These are phyloP conservation scores for Phylloscopus trochiloides DNA, from an alignment of 2,113 vertebrate genomes.

Conservation along the genomic window DNA sequence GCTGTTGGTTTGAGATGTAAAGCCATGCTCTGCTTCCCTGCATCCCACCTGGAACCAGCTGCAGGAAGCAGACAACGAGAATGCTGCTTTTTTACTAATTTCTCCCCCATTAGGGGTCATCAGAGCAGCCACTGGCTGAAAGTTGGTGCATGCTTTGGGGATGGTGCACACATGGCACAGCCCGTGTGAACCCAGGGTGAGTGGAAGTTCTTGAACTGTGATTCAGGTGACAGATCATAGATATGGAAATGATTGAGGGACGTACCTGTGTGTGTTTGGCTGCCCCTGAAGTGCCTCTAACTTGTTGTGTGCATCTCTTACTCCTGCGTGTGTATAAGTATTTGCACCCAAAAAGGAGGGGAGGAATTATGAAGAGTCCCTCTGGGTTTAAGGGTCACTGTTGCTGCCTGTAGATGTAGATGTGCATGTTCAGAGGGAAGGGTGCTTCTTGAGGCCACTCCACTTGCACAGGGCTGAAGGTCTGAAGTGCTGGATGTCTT, in stretches of 20 bases:
- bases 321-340: too few species aligned
- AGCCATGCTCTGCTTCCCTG: neutral
- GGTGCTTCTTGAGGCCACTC: neutral
- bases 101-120: neutral
- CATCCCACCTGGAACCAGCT: neutral
- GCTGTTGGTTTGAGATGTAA: neutral
- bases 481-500: neutral
- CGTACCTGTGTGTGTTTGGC: fast-evolving
- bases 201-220: neutral
- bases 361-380: neutral
- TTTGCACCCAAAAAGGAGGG: neutral
- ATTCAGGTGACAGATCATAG: neutral
- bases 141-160: neutral
- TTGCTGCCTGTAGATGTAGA: neutral
- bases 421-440: neutral
- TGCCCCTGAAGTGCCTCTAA: neutral
- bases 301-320: neutral
- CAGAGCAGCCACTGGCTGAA: neutral
- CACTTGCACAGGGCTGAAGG: neutral
- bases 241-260: neutral
- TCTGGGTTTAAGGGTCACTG: neutral
- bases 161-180: neutral
- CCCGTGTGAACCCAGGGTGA: neutral
- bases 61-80: neutral
- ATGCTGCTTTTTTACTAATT: neutral